Percentiles rank a stretch among this genome's conserved stretches.
phyloP scores from a whole-genome alignment of 1,140 invertebrate genomes.

The Calycopis cecrops region DNA sequence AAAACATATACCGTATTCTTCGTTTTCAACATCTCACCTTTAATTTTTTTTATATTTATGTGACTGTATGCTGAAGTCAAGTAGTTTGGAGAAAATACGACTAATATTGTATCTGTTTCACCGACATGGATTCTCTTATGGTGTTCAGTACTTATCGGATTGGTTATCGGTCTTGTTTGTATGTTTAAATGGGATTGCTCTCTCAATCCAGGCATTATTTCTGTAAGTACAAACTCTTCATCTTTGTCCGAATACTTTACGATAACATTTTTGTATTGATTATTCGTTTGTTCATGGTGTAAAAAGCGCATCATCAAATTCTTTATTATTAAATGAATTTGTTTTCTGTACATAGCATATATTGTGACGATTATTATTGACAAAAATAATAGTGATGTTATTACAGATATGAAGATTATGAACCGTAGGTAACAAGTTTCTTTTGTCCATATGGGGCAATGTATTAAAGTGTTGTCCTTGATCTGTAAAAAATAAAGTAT shows the following conservation, averaged over 20 bases:
- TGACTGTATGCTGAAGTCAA: slow-evolving; percentile 54
- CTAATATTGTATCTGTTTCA: slow-evolving; percentile 36
- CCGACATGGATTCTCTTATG: slow-evolving; percentile 7
- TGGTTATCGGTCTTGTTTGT: slow-evolving; percentile 35
- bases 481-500: slow-evolving; percentile 42
- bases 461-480: slow-evolving; percentile 33
- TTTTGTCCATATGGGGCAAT: slow-evolving; percentile 43
- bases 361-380: slow-evolving; percentile 33
- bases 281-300: slow-evolving; percentile 15
- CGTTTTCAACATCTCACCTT: slow-evolving; percentile 56
- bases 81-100: slow-evolving; percentile 62
- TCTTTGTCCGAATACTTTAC: slow-evolving; percentile 48
- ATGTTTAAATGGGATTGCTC: slow-evolving; percentile 38
- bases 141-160: slow-evolving; percentile 8
- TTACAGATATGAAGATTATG: slow-evolving; percentile 34
- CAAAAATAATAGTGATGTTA: slow-evolving; percentile 30
- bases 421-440: slow-evolving; percentile 39
- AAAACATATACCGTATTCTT: slow-evolving; percentile 59
- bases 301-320: slow-evolving; percentile 28
- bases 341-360: slow-evolving; percentile 39
- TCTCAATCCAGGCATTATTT: slow-evolving; percentile 45
- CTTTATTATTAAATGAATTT: slow-evolving; percentile 41
- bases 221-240: slow-evolving; percentile 54
- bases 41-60: slow-evolving; percentile 64
- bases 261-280: slow-evolving; percentile 31